Base-by-base conservation (phyloP, 2,797 vertebrate genomes). In the Kryptolebias ocellatus region DNA sequence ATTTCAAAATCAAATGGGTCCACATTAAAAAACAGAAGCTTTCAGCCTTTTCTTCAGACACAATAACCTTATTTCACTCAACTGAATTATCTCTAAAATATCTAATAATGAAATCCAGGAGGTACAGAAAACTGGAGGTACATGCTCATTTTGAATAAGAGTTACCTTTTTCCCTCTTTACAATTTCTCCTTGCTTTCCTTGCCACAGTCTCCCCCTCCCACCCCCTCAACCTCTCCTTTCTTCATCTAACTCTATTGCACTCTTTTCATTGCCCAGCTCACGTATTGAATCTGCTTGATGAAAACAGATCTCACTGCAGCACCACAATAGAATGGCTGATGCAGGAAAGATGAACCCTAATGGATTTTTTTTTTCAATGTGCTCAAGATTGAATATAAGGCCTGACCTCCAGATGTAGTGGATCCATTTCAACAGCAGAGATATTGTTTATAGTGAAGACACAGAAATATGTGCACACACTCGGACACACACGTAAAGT, bases 321-420 rank as follows among this genome's bases (percentile, higher is more conserved):
- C 91, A 85, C 90, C 93, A 92, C 93, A 94, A 92, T 93, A 93
- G 93, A 92, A 93, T 90, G 92, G 90, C 92, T 92, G 90, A 92
- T 92, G 93, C 91, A 93, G 92, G 91, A 89, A 93, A 94, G 93
- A 94, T 95, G 93, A 94, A 93, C 91, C 92, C 91, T 94, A 94
- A 95, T 95, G 93, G 93, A 91, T 92, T 95, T 94, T 92, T 90
- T 79, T 89, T 79, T 90, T 87, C 87, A 89, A 71, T 87, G 85
- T 92, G 90, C 90, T 93, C 91, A 91, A 93, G 92, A 94, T 90
- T 94, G 92, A 94, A 94, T 92, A 92, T 93, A 93, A 93, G 93
- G 90, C 91, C 92, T 93, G 93, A 93, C 92, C 94, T 93, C 91
- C 92, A 92, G 92, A 94, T 92, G 90, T 90, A 92, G 92, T 92